These are phyloP conservation scores for Amphilophus citrinellus DNA, from an alignment of 2,113 vertebrate genomes.

Conservation along the genomic window DNA sequence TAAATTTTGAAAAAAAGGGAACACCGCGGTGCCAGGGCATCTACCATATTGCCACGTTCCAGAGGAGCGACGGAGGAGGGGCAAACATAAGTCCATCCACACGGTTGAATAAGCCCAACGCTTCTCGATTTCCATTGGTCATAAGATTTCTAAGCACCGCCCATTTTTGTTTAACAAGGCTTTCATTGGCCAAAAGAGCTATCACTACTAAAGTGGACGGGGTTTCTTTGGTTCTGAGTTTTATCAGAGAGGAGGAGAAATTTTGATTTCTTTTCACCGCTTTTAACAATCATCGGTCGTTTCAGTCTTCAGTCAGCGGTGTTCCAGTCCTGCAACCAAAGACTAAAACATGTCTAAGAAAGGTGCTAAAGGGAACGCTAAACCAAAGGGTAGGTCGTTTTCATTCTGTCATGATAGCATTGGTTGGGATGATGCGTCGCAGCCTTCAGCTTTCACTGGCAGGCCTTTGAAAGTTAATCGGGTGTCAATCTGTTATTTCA, in stretches of 20 bases:
- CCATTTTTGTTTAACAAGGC: accelerated
- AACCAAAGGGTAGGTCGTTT: constrained; percentile 69
- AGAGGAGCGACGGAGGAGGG: constrained; percentile 53
- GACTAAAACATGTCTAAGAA: constrained; percentile 71
- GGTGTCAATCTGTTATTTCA: constrained; percentile 21
- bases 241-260: constrained; percentile 49
- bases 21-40: not conserved
- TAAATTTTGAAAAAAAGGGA: not conserved
- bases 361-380: constrained; percentile 36
- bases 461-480: constrained; percentile 49
- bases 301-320: not conserved
- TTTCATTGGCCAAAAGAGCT: constrained; percentile 31
- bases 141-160: not conserved
- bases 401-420: not conserved
- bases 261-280: constrained; percentile 55
- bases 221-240: constrained; percentile 42
- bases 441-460: constrained; percentile 21
- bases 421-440: constrained; percentile 10
- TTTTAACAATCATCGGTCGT: not conserved
- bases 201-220: constrained; percentile 24
- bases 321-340: not conserved
- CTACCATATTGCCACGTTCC: constrained; percentile 81
- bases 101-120: constrained; percentile 71
- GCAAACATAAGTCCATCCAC: constrained; percentile 52
- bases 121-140: constrained; percentile 52